Conservation (phyloP, 2,797 vertebrate genomes). For the Gymnoscopelus braueri region DNA sequence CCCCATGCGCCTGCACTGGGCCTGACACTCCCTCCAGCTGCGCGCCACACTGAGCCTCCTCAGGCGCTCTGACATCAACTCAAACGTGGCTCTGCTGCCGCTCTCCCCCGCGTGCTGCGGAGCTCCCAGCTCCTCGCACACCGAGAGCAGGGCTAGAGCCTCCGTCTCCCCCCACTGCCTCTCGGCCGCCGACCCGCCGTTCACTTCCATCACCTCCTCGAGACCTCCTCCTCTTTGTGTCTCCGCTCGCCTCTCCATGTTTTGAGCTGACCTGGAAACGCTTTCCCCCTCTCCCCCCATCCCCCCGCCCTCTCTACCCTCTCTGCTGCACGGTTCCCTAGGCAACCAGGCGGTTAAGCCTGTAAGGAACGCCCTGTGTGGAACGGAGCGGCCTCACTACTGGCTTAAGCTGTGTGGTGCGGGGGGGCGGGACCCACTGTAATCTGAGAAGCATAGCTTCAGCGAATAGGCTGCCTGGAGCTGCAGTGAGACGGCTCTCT, state of each 20-base stretch:
- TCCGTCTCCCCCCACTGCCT: conserved; percentile 88
- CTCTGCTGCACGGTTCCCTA: conserved; percentile 93
- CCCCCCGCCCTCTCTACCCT: conserved; percentile 77
- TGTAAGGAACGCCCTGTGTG: conserved; percentile 85
- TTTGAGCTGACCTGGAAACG: conserved; percentile 96
- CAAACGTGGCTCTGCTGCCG: conserved; percentile 85
- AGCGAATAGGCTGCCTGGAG: conserved; percentile 80
- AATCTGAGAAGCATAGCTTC: conserved; percentile 91
- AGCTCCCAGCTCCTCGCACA: conserved; percentile 89
- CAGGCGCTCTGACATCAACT: conserved; percentile 90
- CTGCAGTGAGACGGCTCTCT: conserved; percentile 74
- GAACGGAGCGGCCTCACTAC: conserved; percentile 90
- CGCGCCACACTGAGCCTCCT: conserved; percentile 87
- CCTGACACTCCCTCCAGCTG: conserved; percentile 90
- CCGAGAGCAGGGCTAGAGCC: conserved; percentile 87
- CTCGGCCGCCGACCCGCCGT: conserved; percentile 48
- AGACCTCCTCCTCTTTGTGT: conserved; percentile 87
- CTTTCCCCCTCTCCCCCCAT: conserved; percentile 77
- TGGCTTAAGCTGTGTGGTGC: conserved; percentile 93
- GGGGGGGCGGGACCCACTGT: conserved; percentile 78
- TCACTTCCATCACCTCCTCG: conserved; percentile 71
- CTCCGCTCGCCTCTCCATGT: conserved; percentile 91
- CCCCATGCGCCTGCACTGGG: conserved; percentile 89
- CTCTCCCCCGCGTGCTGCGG: conserved; percentile 82
- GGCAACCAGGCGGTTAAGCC: conserved; percentile 95